Conservation (phyloP, 23 tunicate species). For the Phallusia fumigata region DNA sequence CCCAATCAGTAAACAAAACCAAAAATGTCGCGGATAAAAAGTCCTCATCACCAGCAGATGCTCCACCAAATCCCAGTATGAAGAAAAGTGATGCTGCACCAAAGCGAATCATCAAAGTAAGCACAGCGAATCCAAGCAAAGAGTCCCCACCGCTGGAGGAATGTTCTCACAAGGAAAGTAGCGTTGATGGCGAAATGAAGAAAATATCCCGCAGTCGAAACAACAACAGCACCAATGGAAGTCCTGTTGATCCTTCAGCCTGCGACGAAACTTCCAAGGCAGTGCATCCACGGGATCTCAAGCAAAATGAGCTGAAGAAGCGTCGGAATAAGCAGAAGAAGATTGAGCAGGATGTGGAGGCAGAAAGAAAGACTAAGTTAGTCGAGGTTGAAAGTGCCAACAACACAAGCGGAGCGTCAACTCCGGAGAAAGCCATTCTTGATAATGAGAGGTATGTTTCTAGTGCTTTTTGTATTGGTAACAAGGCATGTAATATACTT, state of each 20-base stretch:
- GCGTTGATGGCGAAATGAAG: neutral
- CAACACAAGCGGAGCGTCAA: conserved; percentile 31
- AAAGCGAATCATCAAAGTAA: neutral
- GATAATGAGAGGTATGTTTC: conserved; percentile 36
- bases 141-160: neutral
- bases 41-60: neutral
- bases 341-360: neutral
- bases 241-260: neutral
- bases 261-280: neutral
- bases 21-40: neutral
- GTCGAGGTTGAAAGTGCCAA: neutral
- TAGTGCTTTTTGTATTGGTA: neutral
- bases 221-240: neutral
- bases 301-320: neutral
- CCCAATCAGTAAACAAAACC: neutral
- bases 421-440: conserved; percentile 25
- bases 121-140: neutral
- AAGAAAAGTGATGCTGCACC: neutral
- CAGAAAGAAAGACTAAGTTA: neutral
- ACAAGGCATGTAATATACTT: too few relatives aligned
- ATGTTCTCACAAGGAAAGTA: neutral
- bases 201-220: neutral
- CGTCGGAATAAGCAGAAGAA: neutral
- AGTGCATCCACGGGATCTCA: neutral
- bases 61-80: neutral